These are phyloP conservation scores for Patella pellucida DNA, from an alignment of 2,888 invertebrate genomes.

Conservation along the genomic window DNA sequence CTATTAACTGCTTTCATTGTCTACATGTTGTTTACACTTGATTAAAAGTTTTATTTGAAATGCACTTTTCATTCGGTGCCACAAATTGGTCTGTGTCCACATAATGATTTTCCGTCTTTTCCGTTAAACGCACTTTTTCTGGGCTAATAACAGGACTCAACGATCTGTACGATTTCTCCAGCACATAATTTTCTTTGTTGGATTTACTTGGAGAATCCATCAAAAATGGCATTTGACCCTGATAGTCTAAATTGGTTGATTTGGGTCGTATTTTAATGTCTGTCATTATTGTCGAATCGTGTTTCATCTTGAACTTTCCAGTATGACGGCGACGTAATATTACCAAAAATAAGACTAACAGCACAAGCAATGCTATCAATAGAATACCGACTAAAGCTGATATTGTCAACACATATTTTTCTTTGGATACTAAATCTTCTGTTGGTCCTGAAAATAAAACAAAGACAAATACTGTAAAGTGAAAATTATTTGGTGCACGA, in stretches of 20 bases:
- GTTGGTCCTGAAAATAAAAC: slow-evolving; percentile 23
- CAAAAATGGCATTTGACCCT: slow-evolving; percentile 37
- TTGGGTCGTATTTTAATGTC: slow-evolving; percentile 37
- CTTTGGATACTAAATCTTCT: slow-evolving; percentile 26
- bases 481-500: too few species aligned
- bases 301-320: slow-evolving; percentile 30
- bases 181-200: slow-evolving; percentile 23
- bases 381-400: slow-evolving; percentile 42
- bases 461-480: background rate
- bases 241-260: slow-evolving; percentile 41
- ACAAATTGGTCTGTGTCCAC: background rate
- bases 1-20: too few species aligned
- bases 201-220: slow-evolving; percentile 26
- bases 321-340: slow-evolving; percentile 30
- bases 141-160: background rate
- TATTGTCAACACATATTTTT: slow-evolving; percentile 46
- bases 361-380: slow-evolving; percentile 40
- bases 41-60: slow-evolving; percentile 23
- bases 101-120: background rate
- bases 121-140: slow-evolving; percentile 9
- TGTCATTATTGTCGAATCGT: slow-evolving; percentile 26
- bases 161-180: slow-evolving; percentile 16
- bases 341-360: slow-evolving; percentile 39
- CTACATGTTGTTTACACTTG: too few species aligned
- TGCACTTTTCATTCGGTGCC: slow-evolving; percentile 17